These are phyloP conservation scores for Anser cygnoides DNA, from an alignment of 2,113 vertebrate species.

Conservation along the genomic window DNA sequence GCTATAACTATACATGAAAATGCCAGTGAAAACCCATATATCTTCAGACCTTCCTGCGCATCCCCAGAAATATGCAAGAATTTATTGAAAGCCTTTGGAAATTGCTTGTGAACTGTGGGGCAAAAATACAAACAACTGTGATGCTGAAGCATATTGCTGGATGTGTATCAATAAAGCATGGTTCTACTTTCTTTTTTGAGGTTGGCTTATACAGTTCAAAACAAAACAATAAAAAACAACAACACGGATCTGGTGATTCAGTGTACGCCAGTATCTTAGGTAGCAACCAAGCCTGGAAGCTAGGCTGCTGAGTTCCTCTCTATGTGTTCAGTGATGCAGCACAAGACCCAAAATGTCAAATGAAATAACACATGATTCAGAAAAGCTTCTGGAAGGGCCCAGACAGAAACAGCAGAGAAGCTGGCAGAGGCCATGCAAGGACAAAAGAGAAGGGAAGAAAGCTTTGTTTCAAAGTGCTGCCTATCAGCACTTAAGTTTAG, in stretches of 20 bases:
- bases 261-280: neutral
- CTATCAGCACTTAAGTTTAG: neutral
- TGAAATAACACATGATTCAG: conserved; percentile 35
- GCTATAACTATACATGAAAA: neutral
- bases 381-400: neutral
- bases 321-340: neutral
- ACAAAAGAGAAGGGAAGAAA: neutral
- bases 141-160: neutral
- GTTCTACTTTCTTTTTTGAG: neutral
- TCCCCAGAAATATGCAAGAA: neutral
- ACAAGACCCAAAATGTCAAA: conserved; percentile 41
- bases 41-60: neutral
- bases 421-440: neutral
- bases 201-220: neutral
- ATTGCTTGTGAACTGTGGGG: neutral
- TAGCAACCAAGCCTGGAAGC: neutral
- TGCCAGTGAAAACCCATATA: neutral
- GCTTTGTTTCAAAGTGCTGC: neutral
- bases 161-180: neutral
- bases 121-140: neutral
- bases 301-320: neutral
- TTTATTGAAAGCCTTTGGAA: neutral
- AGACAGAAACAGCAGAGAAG: neutral
- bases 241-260: neutral
- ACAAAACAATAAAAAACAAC: neutral